phyloP scores from a whole-genome alignment of 2,888 invertebrate species.

The Machimus atricapillus region DNA sequence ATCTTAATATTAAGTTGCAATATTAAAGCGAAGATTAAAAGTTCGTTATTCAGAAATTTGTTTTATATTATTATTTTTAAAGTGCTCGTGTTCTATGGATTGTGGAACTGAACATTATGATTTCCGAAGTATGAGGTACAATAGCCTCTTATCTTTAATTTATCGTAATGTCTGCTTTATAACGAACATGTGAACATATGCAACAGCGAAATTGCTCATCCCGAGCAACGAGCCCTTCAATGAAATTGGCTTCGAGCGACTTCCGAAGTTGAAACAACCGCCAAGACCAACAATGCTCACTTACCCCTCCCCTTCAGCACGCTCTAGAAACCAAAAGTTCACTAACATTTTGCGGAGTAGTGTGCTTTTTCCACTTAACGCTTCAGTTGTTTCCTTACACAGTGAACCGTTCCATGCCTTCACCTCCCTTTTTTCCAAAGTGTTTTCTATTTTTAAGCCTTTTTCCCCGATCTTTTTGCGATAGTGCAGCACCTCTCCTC shows the following conservation, averaged over 20 bases:
- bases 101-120: too few species aligned
- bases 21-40: too few species aligned
- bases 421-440: not conserved
- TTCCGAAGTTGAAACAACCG: not conserved
- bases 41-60: too few species aligned
- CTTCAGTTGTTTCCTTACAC: not conserved
- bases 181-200: not conserved
- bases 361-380: not conserved
- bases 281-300: not conserved
- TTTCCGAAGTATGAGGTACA: too few species aligned
- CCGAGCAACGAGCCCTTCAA: not conserved
- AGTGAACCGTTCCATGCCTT: not conserved
- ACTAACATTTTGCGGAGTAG: not conserved
- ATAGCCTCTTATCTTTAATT: not conserved
- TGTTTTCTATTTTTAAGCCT: not conserved
- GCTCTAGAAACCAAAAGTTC: conserved; percentile 1
- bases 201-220: not conserved
- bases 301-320: not conserved
- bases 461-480: not conserved
- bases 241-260: not conserved
- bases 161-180: too few species aligned
- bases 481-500: not conserved
- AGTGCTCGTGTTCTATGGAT: too few species aligned
- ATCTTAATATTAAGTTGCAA: too few species aligned
- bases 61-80: too few species aligned